These are phyloP conservation scores for Lepus townsendii DNA, from an alignment of 2,797 vertebrate species.

Conservation along the genomic window DNA sequence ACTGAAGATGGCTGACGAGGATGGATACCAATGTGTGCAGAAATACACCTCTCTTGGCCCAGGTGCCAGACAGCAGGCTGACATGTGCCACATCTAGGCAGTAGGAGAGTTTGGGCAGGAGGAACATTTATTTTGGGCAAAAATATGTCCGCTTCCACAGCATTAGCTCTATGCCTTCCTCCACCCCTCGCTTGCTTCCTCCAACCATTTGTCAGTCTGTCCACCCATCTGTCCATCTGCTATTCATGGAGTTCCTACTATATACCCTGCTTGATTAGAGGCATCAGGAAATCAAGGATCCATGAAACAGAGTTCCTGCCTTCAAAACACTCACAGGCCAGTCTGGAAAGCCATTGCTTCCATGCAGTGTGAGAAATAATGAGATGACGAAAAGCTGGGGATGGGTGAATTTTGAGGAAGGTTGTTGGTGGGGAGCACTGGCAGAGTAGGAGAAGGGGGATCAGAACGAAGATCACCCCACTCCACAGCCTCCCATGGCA, in stretches of 20 bases:
- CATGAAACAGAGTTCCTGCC: not conserved
- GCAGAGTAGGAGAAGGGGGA: not conserved
- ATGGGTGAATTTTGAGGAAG: not conserved
- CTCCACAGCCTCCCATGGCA: not conserved
- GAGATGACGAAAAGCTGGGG: not conserved
- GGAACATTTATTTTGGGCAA: not conserved
- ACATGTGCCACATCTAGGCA: accelerated
- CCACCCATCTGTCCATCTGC: accelerated
- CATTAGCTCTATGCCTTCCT: not conserved
- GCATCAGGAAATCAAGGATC: not conserved
- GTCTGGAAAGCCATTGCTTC: not conserved
- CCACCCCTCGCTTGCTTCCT: no score
- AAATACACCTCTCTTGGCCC: not conserved
- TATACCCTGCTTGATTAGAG: not conserved
- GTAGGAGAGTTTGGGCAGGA: not conserved
- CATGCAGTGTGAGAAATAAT: not conserved
- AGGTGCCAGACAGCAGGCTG: not conserved
- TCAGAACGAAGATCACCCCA: not conserved
- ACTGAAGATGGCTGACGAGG: not conserved
- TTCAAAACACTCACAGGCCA: not conserved
- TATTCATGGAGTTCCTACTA: not conserved
- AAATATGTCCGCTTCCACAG: not conserved
- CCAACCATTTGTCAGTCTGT: no score
- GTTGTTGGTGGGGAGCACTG: no score
- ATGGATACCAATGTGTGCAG: not conserved